Evolutionary conservation across 2,797 vertebrate species (phyloP).

Genomic region (Anguilla obscura): DNA sequence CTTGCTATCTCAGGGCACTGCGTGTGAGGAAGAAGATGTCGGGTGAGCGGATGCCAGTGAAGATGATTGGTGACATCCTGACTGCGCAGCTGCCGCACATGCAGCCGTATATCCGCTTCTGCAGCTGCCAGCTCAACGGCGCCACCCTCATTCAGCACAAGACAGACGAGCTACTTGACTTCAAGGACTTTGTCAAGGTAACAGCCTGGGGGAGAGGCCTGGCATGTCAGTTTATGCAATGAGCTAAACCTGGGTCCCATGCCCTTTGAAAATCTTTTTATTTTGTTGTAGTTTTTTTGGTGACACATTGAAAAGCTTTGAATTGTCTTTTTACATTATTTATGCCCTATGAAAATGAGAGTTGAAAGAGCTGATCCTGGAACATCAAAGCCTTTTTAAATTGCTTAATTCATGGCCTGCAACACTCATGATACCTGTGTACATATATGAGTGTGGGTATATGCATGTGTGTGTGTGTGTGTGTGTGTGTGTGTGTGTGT

Average conservation of each 20-base stretch:
- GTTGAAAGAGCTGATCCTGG: too few species aligned
- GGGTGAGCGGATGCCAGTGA: conserved; percentile 95
- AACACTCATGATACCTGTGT: too few species aligned
- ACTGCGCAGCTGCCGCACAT: conserved; percentile 97
- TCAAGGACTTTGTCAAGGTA: conserved; percentile 97
- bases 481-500: not conserved
- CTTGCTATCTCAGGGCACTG: conserved; percentile 75
- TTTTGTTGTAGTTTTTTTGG: not conserved
- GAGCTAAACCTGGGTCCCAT: too few species aligned
- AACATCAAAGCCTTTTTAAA: too few species aligned
- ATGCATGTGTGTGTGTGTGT: not conserved
- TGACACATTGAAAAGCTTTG: too few species aligned
- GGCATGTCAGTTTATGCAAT: not conserved
- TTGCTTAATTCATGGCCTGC: too few species aligned
- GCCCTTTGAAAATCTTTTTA: too few species aligned
- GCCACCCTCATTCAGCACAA: conserved; percentile 97
- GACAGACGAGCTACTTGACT: conserved; percentile 90
- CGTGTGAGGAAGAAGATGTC: conserved; percentile 98
- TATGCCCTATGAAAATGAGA: not conserved
- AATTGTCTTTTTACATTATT: not conserved
- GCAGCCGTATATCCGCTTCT: conserved; percentile 98
- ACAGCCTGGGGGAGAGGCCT: conserved; percentile 30
- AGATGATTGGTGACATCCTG: conserved; percentile 97
- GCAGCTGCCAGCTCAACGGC: conserved; percentile 95
- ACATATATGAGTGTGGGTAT: not conserved